Percentiles rank a stretch among this genome's conserved stretches.
These are phyloP conservation scores for Lithobius niger DNA, from an alignment of 1,140 invertebrate genomes.

Conservation along the genomic window DNA sequence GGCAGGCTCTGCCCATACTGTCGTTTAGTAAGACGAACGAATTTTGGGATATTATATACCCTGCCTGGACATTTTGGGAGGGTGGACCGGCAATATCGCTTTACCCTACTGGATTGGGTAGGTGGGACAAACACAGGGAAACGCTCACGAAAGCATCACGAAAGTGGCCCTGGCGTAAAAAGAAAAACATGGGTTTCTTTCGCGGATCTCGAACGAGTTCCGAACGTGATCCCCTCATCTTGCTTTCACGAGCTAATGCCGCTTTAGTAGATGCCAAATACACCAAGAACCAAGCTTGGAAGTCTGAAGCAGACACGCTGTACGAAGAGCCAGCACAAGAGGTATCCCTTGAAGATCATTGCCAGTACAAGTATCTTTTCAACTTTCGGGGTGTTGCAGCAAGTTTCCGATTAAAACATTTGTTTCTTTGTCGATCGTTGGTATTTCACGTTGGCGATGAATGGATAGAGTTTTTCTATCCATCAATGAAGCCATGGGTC, in stretches of 20 bases:
- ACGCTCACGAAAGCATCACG: constrained; percentile 51
- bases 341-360: constrained; percentile 81
- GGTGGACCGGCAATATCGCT: constrained; percentile 87
- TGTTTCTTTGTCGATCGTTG: constrained; percentile 86
- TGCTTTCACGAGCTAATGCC: constrained; percentile 62
- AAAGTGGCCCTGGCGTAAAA: constrained; percentile 60
- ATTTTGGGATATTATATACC: constrained; percentile 88
- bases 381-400: constrained; percentile 94
- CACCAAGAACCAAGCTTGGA: constrained; percentile 98
- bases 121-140: constrained; percentile 74
- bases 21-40: constrained; percentile 84
- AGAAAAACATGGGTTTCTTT: constrained; percentile 68
- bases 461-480: constrained; percentile 94
- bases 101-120: constrained; percentile 80
- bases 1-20: constrained; percentile 60
- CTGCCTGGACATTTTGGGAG: constrained; percentile 95
- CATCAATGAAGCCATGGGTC: constrained; percentile 80
- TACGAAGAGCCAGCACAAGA: constrained; percentile 64
- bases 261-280: constrained; percentile 81
- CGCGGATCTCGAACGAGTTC: constrained; percentile 81
- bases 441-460: constrained; percentile 91
- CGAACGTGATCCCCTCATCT: constrained; percentile 77
- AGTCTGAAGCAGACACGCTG: constrained; percentile 79
- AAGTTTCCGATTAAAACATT: constrained; percentile 91
- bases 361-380: constrained; percentile 86